Base-by-base conservation (phyloP, 2,797 vertebrate species). In the Pseudochaenichthys georgianus region DNA sequence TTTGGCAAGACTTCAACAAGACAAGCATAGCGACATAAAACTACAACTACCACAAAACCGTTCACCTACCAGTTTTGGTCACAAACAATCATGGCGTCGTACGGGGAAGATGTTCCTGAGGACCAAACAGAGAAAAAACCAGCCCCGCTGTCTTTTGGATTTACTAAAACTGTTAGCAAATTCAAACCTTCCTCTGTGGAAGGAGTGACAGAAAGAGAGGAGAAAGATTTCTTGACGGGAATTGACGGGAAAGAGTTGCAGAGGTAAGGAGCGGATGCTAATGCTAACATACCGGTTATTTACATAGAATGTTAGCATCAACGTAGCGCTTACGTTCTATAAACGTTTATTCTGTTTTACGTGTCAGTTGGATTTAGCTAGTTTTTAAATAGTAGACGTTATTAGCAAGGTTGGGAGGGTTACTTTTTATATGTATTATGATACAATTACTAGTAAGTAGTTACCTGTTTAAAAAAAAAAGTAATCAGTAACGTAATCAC, bases 101-200 rank as follows among this genome's bases (percentile, higher is more conserved):
- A 70, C 63, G 75, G 72, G 4, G 80, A 79, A 21, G 77, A 79
- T 23, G 12, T 45, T 45, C 28, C 59, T 31, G 87, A 69, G 60
- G 87, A 86, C 2, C 78, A 81, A 16, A 86, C 47, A 13, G 90
- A 89, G 52, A 93, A 21, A 53, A 96, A 95, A 88, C 1, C 79
- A 0, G 17, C 59, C 1, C 74, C 88, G 0, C 89, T 96, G 47
- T 96, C 95, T 3, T 96, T 96, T 82, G 93, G 94, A 50, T 96
- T 96, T 45, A 95, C 88, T 45, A 96, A 95, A 92, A 95, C 91
- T 10, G 55, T 95, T 0, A 93, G 1, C 28, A 95, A 93, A 78
- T 87, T 88, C 5, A 96, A 94, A 84, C 31, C 68, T 0, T 13
- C 80, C 1, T 50, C 53, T 2, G 73, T 43, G 0, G 88, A 90